A percentile compares a stretch with the other conserved stretches of the same genome.
These are phyloP conservation scores for Alexandromys fortis DNA, from an alignment of 2,113 vertebrate genomes.

Conservation along the genomic window DNA sequence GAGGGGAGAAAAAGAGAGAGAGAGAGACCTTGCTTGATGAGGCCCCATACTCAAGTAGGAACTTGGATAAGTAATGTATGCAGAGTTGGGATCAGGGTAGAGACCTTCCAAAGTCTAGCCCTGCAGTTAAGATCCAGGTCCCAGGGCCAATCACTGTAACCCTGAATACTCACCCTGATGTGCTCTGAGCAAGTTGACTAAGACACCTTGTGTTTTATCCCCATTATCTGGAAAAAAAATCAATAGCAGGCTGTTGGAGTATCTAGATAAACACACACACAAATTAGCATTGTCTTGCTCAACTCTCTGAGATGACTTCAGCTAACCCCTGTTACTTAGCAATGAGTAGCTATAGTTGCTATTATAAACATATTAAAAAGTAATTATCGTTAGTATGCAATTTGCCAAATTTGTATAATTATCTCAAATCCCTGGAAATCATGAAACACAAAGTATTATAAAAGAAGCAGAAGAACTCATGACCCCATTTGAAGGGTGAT, in stretches of 20 bases:
- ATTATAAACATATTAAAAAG: constrained; percentile 63
- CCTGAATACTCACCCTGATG: not conserved
- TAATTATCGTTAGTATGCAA: constrained; percentile 52
- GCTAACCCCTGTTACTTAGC: constrained; percentile 20
- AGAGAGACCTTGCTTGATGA: not conserved
- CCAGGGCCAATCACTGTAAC: not conserved
- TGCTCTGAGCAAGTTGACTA: not conserved
- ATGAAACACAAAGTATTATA: constrained; percentile 25
- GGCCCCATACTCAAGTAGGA: not conserved
- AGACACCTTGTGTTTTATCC: not conserved
- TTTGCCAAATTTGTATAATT: constrained; percentile 41
- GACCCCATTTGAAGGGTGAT: constrained; percentile 30
- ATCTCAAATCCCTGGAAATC: constrained; percentile 42
- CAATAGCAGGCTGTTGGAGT: not conserved
- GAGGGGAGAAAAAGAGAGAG: not conserved
- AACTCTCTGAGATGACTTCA: constrained; percentile 35
- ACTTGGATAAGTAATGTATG: not conserved
- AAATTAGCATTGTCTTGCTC: not conserved
- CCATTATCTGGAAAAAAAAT: not conserved
- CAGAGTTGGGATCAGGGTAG: not conserved
- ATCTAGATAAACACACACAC: not conserved
- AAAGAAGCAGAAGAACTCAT: constrained; percentile 47
- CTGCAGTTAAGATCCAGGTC: not conserved
- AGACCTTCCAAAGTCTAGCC: not conserved
- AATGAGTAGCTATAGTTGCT: not conserved